Evolutionary conservation across 2,888 invertebrate genomes (phyloP), one percentile per base, ranked within the genome.

Genomic region (Ganaspis brasiliensis): DNA sequence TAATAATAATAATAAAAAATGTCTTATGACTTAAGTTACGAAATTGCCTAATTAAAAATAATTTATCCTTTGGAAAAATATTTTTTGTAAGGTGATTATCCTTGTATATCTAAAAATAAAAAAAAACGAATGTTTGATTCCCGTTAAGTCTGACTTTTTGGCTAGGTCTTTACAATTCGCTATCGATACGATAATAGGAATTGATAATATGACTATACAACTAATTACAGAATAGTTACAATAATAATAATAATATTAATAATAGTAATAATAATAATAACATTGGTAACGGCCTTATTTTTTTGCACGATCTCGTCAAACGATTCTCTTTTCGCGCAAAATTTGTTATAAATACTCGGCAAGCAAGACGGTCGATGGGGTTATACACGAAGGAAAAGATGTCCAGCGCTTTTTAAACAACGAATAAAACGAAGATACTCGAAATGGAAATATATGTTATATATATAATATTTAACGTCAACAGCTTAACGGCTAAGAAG

Each of bases 401-500:
- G 77, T 77, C 79, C 80, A 79, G 76, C 79, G 80, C 79, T 81
- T 81, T 81, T 82, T 78, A 79, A 83, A 81, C 82, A 84, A 83
- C 82, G 80, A 81, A 85, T 78, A 78, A 79, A 79, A 77, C 74
- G 78, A 76, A 75, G 73, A 81, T 81, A 81, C 84, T 86, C 87
- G 88, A 88, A 87, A 88, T 87, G 87, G 88, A 86, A 89, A 87
- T 86, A 84, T 83, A 82, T 84, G 81, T 77, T 52, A 81, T 82
- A 82, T 86, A 89, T 90, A 67, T 67, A 67, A 67, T 67, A 67
- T 67, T 67, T 67, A 91, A 91, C 90, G 90, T 90, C 89, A 91
- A 91, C 91, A 91, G 89, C 89, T 91, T 91, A 90, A 87, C 80
- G 83, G 83, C 87, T 90, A 89, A 83, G 80, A 83, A 82, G 85